Conservation (phyloP, 2,888 invertebrate genomes). For the Selenia dentaria region DNA sequence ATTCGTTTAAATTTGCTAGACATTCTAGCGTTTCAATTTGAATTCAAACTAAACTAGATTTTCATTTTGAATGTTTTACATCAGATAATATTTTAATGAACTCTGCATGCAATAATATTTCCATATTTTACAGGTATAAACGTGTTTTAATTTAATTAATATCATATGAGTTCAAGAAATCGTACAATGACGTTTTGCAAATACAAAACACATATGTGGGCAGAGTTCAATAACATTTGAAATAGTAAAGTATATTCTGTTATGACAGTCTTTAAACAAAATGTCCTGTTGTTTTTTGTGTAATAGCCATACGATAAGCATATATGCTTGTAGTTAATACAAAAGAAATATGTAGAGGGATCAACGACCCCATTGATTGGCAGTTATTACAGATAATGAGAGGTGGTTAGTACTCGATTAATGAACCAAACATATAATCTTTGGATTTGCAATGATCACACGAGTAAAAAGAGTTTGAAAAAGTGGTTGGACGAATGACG, state of each 20-base stretch:
- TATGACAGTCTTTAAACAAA: too few species aligned
- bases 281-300: neutral
- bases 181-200: neutral
- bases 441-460: slow-evolving; percentile 30
- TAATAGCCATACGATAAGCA: slow-evolving; percentile 13
- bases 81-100: too few species aligned
- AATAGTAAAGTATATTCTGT: too few species aligned
- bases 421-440: slow-evolving; percentile 53
- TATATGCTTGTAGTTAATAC: slow-evolving; percentile 4
- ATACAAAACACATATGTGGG: slow-evolving; percentile 1
- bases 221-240: slow-evolving; percentile 13
- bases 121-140: too few species aligned
- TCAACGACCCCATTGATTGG: slow-evolving; percentile 58
- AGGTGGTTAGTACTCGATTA: slow-evolving; percentile 47
- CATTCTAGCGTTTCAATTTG: too few species aligned
- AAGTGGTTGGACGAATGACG: slow-evolving; percentile 18
- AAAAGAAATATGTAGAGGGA: slow-evolving; percentile 30
- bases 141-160: too few species aligned
- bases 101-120: too few species aligned
- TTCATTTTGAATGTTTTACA: too few species aligned
- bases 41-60: too few species aligned
- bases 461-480: slow-evolving; percentile 23
- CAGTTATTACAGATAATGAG: slow-evolving; percentile 48
- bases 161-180: too few species aligned
- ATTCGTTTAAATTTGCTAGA: too few species aligned